phyloP scores from a whole-genome alignment of 2,888 invertebrate species.

The Exephanes ischioxanthus region DNA sequence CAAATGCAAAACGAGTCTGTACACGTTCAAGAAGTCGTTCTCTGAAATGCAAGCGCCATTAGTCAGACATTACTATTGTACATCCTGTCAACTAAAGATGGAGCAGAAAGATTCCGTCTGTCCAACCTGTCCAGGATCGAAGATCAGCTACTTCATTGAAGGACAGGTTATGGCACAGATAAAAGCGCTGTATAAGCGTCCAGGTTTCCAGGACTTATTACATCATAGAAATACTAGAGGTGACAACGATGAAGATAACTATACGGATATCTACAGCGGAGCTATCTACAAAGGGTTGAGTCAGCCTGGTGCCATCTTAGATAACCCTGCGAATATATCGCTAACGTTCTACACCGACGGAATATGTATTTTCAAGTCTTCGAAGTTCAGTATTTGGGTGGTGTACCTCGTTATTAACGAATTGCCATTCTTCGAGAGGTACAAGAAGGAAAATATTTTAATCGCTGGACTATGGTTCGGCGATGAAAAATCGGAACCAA shows the following conservation, averaged over 20 bases:
- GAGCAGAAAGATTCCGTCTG: no score
- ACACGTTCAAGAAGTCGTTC: no score
- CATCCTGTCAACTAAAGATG: no score
- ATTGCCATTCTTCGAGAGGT: slow-evolving; percentile 51
- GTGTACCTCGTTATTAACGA: slow-evolving; percentile 63
- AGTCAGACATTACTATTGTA: no score
- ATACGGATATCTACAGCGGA: slow-evolving; percentile 1
- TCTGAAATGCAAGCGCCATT: no score
- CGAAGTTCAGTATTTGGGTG: background rate
- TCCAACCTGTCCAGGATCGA: no score
- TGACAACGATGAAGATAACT: background rate
- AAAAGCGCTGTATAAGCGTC: slow-evolving; percentile 45
- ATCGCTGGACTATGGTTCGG: slow-evolving; percentile 57
- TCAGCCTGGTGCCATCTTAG: background rate
- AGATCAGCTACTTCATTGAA: no score
- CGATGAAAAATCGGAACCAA: slow-evolving; percentile 44
- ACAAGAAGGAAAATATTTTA: slow-evolving; percentile 58
- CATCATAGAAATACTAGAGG: background rate
- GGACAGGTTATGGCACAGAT: slow-evolving; percentile 34
- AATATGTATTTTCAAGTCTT: background rate
- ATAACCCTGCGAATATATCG: background rate
- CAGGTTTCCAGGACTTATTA: slow-evolving; percentile 45
- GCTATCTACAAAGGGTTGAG: background rate
- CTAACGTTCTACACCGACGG: background rate
- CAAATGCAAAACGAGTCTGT: no score